Evolutionary conservation across 2,113 vertebrate genomes (phyloP).

Genomic region (Aythya baeri): DNA sequence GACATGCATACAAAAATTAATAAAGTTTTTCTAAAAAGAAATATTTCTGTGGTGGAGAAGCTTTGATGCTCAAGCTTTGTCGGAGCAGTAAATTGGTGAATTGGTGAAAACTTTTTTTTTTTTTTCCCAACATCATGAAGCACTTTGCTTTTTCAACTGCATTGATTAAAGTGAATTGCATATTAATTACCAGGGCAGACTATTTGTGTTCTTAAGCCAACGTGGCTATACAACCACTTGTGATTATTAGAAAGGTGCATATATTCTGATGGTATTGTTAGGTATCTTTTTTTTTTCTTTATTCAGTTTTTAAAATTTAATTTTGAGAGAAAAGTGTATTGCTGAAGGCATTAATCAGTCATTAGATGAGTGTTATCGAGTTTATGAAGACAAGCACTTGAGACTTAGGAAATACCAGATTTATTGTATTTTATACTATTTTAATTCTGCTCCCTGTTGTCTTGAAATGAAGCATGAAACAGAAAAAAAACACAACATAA

Average conservation of each 20-base stretch:
- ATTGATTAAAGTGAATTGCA: not conserved
- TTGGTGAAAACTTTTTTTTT: not conserved
- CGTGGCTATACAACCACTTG: not conserved
- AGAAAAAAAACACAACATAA: not conserved
- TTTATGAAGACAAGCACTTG: not conserved
- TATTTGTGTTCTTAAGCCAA: not conserved
- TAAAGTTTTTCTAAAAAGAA: constrained; percentile 22
- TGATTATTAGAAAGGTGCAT: not conserved
- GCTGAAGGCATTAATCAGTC: not conserved
- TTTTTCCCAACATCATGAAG: not conserved
- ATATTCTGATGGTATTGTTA: not conserved
- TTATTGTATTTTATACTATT: not conserved
- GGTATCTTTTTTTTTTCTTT: not conserved
- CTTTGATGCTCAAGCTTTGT: not conserved
- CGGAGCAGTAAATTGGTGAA: not conserved
- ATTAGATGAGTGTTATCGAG: not conserved
- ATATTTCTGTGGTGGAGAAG: constrained; percentile 38
- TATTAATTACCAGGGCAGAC: not conserved
- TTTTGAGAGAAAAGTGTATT: not conserved
- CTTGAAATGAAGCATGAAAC: not conserved
- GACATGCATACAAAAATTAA: constrained; percentile 6
- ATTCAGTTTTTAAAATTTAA: not conserved
- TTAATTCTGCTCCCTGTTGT: not conserved
- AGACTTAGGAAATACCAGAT: not conserved
- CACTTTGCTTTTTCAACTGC: not conserved